Conservation (phyloP, 2,797 vertebrate genomes). For the Cirrhinus molitorella region DNA sequence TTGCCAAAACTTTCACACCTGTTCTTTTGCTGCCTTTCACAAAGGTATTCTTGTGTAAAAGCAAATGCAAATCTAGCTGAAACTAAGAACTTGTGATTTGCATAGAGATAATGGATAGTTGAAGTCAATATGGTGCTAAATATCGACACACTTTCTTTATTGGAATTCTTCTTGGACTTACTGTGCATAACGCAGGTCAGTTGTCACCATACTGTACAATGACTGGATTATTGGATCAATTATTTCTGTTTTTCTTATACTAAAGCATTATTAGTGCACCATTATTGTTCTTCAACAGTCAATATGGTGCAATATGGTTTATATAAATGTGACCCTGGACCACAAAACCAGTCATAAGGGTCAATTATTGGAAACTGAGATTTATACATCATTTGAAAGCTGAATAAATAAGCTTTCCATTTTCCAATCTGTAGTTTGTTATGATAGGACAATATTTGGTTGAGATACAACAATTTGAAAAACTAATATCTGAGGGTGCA, state of each 20-base stretch:
- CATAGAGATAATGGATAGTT: conserved; percentile 84
- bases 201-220: not conserved
- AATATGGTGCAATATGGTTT: too few relatives aligned
- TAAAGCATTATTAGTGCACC: not conserved
- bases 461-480: too few relatives aligned
- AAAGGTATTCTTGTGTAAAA: conserved; percentile 75
- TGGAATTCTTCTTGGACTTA: not conserved
- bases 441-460: too few relatives aligned
- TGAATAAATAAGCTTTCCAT: too few relatives aligned
- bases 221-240: not conserved
- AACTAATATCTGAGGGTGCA: too few relatives aligned
- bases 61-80: conserved; percentile 79
- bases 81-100: conserved; percentile 82
- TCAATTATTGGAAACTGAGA: too few relatives aligned
- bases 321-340: too few relatives aligned
- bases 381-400: too few relatives aligned
- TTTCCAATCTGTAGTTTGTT: too few relatives aligned
- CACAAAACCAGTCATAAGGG: too few relatives aligned
- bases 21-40: conserved; percentile 1
- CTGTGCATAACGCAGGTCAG: not conserved
- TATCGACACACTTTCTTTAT: not conserved
- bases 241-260: not conserved
- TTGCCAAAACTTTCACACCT: conserved; percentile 55
- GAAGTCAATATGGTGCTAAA: conserved; percentile 25
- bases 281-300: not conserved